Conservation (phyloP, 2,888 invertebrate species). For the Slavum lentiscoides region DNA sequence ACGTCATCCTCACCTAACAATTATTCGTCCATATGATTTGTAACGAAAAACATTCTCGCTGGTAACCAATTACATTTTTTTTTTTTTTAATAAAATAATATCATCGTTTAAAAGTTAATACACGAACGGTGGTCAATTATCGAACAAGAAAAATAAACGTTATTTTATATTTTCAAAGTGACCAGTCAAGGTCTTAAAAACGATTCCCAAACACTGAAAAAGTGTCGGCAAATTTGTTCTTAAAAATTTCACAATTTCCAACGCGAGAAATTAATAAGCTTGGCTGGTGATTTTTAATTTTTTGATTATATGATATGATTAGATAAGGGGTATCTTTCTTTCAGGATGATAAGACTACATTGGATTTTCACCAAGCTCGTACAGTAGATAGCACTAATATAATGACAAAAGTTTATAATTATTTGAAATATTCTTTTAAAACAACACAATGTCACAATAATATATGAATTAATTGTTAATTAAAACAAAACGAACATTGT, state of each 20-base stretch:
- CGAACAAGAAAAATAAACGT: no score
- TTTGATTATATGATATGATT: neutral
- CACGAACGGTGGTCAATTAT: no score
- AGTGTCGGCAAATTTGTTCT: neutral
- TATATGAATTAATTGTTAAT: no score
- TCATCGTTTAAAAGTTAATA: neutral
- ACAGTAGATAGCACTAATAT: no score
- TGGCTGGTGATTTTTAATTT: neutral
- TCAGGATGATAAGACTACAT: neutral
- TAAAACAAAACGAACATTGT: no score
- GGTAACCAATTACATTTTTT: no score
- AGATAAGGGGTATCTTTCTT: neutral
- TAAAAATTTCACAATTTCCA: neutral
- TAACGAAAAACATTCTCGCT: neutral
- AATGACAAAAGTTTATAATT: no score
- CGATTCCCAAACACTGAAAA: neutral
- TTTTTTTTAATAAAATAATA: no score
- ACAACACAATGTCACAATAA: no score
- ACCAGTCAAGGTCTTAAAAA: no score
- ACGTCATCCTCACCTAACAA: neutral
- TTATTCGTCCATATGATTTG: neutral
- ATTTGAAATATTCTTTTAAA: no score
- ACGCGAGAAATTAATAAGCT: neutral
- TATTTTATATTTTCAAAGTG: no score
- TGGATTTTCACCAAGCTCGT: neutral